A percentile compares a stretch with the other conserved stretches of the same genome.
phyloP scores from a whole-genome alignment of 2,113 vertebrate genomes.

The Rattus norvegicus region DNA sequence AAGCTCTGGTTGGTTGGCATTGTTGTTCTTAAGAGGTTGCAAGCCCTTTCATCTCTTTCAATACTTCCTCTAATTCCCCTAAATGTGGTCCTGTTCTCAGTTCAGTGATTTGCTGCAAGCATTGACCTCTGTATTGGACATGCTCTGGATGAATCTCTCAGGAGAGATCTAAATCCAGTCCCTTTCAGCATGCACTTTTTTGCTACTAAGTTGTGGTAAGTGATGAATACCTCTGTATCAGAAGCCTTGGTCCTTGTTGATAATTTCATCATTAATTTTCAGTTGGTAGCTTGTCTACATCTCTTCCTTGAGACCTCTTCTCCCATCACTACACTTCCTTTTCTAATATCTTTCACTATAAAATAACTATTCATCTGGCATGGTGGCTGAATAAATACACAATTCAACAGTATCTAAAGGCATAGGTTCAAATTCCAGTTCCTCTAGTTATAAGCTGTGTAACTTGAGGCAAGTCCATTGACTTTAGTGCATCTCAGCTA shows the following conservation, averaged over 20 bases:
- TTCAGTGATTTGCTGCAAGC: no score
- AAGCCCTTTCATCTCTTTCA: no score
- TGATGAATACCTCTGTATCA: background rate
- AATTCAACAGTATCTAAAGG: background rate
- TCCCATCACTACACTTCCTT: background rate
- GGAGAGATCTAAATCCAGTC: no score
- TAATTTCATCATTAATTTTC: background rate
- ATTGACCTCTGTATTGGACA: no score
- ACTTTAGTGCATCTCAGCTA: background rate
- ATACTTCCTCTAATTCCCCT: no score
- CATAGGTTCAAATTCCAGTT: background rate
- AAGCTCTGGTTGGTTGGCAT: no score
- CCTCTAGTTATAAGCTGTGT: background rate
- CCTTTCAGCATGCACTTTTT: background rate
- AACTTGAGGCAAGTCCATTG: background rate
- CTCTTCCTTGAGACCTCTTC: background rate
- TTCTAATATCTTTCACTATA: constrained; percentile 1
- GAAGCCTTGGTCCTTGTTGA: background rate
- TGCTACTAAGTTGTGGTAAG: background rate
- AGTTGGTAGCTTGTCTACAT: background rate
- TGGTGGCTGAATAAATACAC: background rate
- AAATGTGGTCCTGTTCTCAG: no score
- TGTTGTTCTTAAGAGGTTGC: no score
- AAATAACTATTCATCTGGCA: background rate
- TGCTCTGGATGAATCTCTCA: no score